phyloP scores from a whole-genome alignment of 2,888 invertebrate species.

The Drosophila borborema region DNA sequence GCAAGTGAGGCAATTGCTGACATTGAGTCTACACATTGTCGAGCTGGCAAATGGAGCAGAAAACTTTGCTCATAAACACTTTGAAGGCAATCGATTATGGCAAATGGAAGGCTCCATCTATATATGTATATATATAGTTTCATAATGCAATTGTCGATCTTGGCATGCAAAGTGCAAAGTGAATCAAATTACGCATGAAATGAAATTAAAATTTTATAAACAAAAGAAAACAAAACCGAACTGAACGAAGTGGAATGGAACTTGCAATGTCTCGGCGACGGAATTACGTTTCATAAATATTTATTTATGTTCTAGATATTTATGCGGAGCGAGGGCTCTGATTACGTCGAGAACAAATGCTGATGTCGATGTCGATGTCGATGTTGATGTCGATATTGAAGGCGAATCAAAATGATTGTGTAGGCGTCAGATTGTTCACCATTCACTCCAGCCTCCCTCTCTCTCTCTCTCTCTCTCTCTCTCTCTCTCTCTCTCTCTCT shows the following conservation, averaged over 20 bases:
- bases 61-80: conserved; percentile 25
- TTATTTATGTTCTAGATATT: conserved; percentile 47
- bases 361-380: conserved; percentile 18
- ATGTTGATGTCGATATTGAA: conserved; percentile 22
- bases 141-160: conserved; percentile 37
- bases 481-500: too few relatives aligned
- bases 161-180: conserved; percentile 53
- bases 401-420: conserved; percentile 23
- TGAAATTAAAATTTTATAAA: conserved; percentile 38
- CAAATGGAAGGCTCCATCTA: not conserved
- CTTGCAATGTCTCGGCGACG: conserved; percentile 5
- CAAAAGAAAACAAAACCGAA: conserved; percentile 15
- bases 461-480: too few relatives aligned
- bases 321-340: conserved; percentile 40
- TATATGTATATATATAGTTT: conserved; percentile 24
- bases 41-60: conserved; percentile 22
- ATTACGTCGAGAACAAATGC: conserved; percentile 50
- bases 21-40: conserved; percentile 1
- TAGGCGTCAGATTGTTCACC: conserved; percentile 32
- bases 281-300: conserved; percentile 64
- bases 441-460: conserved; percentile 10
- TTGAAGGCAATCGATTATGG: conserved; percentile 38
- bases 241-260: not conserved
- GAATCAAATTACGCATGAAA: conserved; percentile 66
- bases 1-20: conserved; percentile 2